Conservation (phyloP, 2,797 vertebrate species). For the Myotis findleyi region DNA sequence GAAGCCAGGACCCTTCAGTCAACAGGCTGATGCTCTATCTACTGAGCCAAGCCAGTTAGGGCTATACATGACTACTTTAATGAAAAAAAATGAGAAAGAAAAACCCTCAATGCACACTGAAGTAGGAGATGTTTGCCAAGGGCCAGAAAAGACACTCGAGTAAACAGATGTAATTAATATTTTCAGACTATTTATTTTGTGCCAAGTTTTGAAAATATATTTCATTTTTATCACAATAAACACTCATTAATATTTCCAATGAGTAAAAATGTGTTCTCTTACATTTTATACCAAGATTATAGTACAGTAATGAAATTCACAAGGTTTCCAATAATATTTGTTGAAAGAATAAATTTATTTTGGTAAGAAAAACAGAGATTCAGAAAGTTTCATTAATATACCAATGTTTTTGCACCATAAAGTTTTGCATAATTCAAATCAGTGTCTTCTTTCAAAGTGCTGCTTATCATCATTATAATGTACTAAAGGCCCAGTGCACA, state of each 20-base stretch:
- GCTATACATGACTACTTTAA: background rate
- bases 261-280: background rate
- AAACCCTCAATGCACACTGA: background rate
- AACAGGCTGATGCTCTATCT: too few species aligned
- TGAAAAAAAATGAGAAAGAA: background rate
- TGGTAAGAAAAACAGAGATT: background rate
- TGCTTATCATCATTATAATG: background rate
- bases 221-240: conserved; percentile 4
- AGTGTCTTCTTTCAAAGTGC: background rate
- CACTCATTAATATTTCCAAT: background rate
- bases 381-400: background rate
- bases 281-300: background rate
- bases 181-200: background rate
- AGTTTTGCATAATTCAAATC: background rate
- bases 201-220: background rate
- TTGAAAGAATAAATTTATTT: background rate
- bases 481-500: too few species aligned
- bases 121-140: background rate
- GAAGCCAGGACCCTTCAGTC: too few species aligned
- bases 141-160: background rate
- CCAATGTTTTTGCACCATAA: background rate
- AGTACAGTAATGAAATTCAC: background rate
- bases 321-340: background rate
- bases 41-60: too few species aligned
- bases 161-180: background rate